Conservation (phyloP, 1,140 invertebrate genomes). For the Cyphomyrmex costatus region DNA sequence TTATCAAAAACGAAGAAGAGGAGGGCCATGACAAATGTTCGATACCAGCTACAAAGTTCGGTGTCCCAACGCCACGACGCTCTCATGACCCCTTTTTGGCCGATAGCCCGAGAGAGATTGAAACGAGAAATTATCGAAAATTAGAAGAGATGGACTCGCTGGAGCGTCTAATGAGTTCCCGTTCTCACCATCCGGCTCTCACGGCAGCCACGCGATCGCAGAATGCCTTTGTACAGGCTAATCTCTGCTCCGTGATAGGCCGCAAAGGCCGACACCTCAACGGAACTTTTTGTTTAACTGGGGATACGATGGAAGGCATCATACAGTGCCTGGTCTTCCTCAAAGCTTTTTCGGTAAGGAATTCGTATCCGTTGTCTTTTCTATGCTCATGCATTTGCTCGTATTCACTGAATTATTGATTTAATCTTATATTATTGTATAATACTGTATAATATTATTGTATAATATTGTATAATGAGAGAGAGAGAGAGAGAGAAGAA, state of each 20-base stretch:
- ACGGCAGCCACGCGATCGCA: constrained; percentile 88
- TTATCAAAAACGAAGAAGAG: constrained; percentile 11
- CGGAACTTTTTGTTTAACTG: constrained; percentile 94
- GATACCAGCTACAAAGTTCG: constrained; percentile 15
- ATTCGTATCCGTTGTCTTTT: background rate
- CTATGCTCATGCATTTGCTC: background rate
- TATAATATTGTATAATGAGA: too few species aligned
- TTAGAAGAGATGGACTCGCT: constrained; percentile 90
- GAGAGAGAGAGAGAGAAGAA: background rate
- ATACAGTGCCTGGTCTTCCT: constrained; percentile 96
- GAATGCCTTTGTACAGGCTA: constrained; percentile 92
- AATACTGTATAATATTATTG: too few species aligned
- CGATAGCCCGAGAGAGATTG: constrained; percentile 24
- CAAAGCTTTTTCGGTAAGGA: constrained; percentile 96
- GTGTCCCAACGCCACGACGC: background rate
- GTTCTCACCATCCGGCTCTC: constrained; percentile 89
- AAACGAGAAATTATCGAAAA: constrained; percentile 50
- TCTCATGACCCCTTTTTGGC: background rate
- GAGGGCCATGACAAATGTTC: constrained; percentile 36
- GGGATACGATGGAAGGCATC: constrained; percentile 96
- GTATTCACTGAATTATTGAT: background rate
- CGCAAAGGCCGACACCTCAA: constrained; percentile 93
- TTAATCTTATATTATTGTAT: too few species aligned
- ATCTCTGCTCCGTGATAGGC: constrained; percentile 91
- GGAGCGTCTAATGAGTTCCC: constrained; percentile 91